Conservation (phyloP, 1,140 invertebrate species). For the Archegozetes longisetosus region DNA sequence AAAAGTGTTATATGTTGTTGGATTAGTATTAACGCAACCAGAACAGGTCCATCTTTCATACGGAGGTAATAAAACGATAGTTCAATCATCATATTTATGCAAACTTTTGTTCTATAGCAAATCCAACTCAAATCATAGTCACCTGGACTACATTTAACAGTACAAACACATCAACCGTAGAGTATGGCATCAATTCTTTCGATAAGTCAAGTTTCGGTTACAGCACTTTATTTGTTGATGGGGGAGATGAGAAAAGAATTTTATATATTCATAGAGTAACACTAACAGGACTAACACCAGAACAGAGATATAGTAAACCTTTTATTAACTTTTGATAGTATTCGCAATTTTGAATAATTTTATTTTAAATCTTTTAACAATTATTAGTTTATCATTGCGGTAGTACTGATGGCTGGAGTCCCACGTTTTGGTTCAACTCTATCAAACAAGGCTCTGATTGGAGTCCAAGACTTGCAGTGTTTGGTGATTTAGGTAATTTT, state of each 20-base stretch:
- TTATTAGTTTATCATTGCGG: slow-evolving; percentile 18
- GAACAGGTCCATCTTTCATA: slow-evolving; percentile 16
- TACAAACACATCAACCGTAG: slow-evolving; percentile 49
- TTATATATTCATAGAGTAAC: slow-evolving; percentile 67
- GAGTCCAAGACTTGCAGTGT: slow-evolving; percentile 46
- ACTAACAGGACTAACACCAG: slow-evolving; percentile 39
- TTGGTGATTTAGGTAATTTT: slow-evolving; percentile 76
- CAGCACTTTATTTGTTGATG: slow-evolving; percentile 54
- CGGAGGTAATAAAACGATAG: slow-evolving; percentile 6
- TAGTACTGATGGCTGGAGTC: slow-evolving; percentile 16
- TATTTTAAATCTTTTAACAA: not conserved
- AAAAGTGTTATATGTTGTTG: not conserved
- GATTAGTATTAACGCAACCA: slow-evolving; percentile 2
- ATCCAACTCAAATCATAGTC: slow-evolving; percentile 52
- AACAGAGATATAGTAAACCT: slow-evolving; percentile 43
- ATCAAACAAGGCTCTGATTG: slow-evolving; percentile 11
- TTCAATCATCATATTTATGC: not conserved
- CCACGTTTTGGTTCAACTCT: slow-evolving; percentile 16
- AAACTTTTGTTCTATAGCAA: slow-evolving; percentile 32
- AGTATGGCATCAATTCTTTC: slow-evolving; percentile 50
- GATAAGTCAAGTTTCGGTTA: slow-evolving; percentile 39
- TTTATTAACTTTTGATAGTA: slow-evolving; percentile 15
- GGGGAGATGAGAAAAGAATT: slow-evolving; percentile 35
- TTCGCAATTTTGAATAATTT: not conserved
- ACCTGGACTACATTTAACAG: slow-evolving; percentile 72